These are phyloP conservation scores for Tipula confusa DNA, from an alignment of 2,888 invertebrate genomes.

Conservation along the genomic window DNA sequence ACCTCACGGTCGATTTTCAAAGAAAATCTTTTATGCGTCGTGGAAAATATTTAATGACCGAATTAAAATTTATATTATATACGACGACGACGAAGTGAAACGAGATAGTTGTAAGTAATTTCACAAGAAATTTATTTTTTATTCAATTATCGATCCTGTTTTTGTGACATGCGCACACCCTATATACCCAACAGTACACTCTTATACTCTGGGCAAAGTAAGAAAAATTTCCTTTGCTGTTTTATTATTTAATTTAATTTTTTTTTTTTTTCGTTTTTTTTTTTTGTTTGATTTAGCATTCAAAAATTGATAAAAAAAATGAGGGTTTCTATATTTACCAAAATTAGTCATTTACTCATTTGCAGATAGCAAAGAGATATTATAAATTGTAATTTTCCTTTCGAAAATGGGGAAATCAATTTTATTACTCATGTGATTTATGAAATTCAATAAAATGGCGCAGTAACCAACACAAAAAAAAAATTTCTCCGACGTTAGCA, in stretches of 20 bases:
- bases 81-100: neutral
- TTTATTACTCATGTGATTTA: neutral
- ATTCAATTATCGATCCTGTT: neutral
- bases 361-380: neutral
- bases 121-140: neutral
- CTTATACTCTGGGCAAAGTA: neutral
- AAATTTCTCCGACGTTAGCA: neutral
- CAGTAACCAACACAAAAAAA: neutral
- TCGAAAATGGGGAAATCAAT: neutral
- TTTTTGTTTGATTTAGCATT: neutral
- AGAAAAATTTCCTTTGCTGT: neutral
- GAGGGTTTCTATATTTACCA: neutral
- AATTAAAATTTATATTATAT: neutral
- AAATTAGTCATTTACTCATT: neutral
- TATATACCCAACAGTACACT: neutral
- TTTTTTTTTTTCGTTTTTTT: too few species aligned
- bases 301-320: neutral
- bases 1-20: neutral
- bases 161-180: neutral
- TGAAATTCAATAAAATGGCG: neutral
- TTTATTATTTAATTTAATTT: too few species aligned
- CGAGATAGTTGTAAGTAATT: neutral
- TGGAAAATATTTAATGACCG: neutral
- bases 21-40: neutral
- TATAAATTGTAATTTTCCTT: neutral